These are phyloP conservation scores for Colistium nudipinnis DNA, from an alignment of 2,113 vertebrate genomes.

Conservation along the genomic window DNA sequence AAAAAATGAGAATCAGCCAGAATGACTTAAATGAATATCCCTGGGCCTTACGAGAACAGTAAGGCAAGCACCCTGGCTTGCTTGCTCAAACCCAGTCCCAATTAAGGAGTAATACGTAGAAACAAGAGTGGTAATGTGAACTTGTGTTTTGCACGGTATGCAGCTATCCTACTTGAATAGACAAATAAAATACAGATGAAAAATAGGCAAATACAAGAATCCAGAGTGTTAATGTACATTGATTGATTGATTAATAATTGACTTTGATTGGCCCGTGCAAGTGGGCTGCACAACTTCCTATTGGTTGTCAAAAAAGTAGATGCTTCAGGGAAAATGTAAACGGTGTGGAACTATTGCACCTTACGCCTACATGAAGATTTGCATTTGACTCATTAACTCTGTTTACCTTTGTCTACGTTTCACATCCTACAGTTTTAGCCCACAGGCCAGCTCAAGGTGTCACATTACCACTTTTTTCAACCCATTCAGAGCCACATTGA, in stretches of 20 bases:
- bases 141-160: background rate
- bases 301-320: too few relatives aligned
- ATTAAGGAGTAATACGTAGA: background rate
- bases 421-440: background rate
- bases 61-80: background rate
- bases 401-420: background rate
- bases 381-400: background rate
- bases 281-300: too few relatives aligned
- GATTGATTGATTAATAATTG: too few relatives aligned
- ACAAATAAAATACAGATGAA: background rate
- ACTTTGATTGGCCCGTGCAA: too few relatives aligned
- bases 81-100: background rate
- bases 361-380: background rate
- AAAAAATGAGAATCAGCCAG: background rate
- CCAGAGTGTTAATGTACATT: too few relatives aligned
- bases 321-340: background rate
- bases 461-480: too few relatives aligned
- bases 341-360: background rate
- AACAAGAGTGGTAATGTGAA: background rate
- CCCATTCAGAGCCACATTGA: too few relatives aligned
- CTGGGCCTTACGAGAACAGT: background rate
- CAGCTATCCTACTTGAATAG: background rate
- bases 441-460: background rate
- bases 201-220: background rate
- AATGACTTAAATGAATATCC: background rate